These are phyloP conservation scores for Nothocercus nigrocapillus DNA, from an alignment of 2,113 vertebrate genomes.

Conservation along the genomic window DNA sequence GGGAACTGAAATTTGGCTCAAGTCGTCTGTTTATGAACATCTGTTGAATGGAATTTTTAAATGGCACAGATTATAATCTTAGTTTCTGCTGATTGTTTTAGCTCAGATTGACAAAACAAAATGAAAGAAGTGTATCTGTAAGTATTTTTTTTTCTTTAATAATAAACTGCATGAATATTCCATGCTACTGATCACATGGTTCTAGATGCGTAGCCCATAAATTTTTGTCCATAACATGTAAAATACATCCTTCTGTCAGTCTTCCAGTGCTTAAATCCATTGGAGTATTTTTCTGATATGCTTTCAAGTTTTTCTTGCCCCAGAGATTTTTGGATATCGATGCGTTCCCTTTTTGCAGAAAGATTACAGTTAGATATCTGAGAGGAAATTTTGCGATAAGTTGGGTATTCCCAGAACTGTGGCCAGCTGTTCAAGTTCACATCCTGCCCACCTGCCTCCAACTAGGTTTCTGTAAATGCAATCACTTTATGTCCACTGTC, in stretches of 20 bases:
- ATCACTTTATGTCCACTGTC: conserved; percentile 13
- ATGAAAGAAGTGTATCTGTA: not conserved
- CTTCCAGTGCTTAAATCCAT: not conserved
- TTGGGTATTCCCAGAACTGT: conserved; percentile 23
- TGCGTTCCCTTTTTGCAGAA: not conserved
- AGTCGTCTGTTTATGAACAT: conserved; percentile 37
- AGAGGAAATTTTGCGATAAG: not conserved
- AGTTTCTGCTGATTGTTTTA: conserved; percentile 38
- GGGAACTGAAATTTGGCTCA: conserved; percentile 64
- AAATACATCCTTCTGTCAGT: not conserved
- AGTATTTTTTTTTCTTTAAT: not conserved
- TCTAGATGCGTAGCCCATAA: not conserved
- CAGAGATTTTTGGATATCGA: not conserved
- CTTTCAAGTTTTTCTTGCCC: not conserved
- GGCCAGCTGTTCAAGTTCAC: not conserved
- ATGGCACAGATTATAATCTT: conserved; percentile 59
- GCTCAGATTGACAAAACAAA: not conserved
- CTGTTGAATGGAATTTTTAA: conserved; percentile 66
- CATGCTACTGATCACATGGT: not conserved
- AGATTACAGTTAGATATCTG: accelerated
- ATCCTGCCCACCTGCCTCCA: conserved; percentile 46
- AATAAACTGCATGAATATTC: not conserved
- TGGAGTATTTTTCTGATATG: not conserved
- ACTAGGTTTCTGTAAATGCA: not conserved
- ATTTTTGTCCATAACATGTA: not conserved